phyloP scores from a whole-genome alignment of 2,888 invertebrate genomes.

The Agonopterix heracliana region DNA sequence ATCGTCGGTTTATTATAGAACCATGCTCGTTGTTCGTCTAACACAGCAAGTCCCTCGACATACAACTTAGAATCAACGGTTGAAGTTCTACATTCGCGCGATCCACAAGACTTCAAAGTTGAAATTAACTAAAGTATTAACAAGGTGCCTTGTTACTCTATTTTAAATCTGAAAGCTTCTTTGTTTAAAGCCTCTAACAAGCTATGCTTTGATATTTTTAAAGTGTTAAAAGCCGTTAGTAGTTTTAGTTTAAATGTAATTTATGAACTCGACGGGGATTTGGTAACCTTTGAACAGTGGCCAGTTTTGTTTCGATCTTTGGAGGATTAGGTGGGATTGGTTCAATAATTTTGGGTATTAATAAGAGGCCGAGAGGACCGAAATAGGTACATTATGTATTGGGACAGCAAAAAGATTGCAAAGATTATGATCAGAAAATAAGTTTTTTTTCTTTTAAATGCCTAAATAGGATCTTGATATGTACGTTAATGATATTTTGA shows the following conservation, averaged over 20 bases:
- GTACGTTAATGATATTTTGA: too few species aligned
- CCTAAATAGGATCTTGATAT: too few species aligned
- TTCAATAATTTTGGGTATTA: not conserved
- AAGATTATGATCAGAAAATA: too few species aligned
- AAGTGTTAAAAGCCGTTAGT: conserved; percentile 29
- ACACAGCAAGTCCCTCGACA: too few species aligned
- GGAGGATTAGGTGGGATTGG: not conserved
- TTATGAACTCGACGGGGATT: conserved; percentile 22
- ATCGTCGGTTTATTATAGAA: conserved; percentile 53
- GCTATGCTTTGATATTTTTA: conserved; percentile 28
- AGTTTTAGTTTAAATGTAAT: conserved; percentile 21
- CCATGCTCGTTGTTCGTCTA: conserved; percentile 14
- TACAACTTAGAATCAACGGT: too few species aligned
- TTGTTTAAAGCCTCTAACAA: conserved; percentile 34
- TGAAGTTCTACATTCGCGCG: too few species aligned
- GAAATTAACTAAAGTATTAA: conserved; percentile 32
- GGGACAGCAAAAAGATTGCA: too few species aligned
- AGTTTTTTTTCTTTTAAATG: too few species aligned
- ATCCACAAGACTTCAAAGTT: too few species aligned
- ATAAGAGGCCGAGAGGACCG: too few species aligned
- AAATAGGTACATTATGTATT: too few species aligned
- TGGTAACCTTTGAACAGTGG: conserved; percentile 1
- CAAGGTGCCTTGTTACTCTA: conserved; percentile 52
- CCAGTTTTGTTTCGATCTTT: not conserved
- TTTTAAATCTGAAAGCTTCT: conserved; percentile 51